phyloP scores from a whole-genome alignment of 1,140 invertebrate species.

The Odontomachus brunneus region DNA sequence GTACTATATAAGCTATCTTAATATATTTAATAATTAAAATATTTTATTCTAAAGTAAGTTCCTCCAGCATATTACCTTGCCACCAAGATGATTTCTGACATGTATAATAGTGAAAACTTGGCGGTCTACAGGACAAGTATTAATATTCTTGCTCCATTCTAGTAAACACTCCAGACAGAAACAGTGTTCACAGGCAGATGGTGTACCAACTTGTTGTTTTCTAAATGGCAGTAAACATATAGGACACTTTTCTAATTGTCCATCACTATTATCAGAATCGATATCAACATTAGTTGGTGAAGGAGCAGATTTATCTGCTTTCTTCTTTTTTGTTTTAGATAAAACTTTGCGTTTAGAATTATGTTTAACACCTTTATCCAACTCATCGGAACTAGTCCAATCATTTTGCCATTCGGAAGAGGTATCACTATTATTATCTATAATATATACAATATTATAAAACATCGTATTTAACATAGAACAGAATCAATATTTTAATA shows the following conservation, averaged over 20 bases:
- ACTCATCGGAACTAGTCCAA: slow-evolving; percentile 79
- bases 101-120: slow-evolving; percentile 92
- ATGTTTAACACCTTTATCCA: slow-evolving; percentile 53
- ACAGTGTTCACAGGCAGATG: slow-evolving; percentile 94
- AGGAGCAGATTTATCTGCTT: slow-evolving; percentile 23
- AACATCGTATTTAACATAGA: background rate
- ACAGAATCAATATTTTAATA: background rate
- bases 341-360: slow-evolving; percentile 43
- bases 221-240: slow-evolving; percentile 92
- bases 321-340: slow-evolving; percentile 58
- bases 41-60: slow-evolving; percentile 8
- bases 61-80: slow-evolving; percentile 86
- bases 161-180: slow-evolving; percentile 96
- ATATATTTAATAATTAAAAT: background rate
- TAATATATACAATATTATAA: background rate
- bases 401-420: slow-evolving; percentile 81
- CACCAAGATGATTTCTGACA: slow-evolving; percentile 89
- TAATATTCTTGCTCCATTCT: slow-evolving; percentile 97
- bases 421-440: slow-evolving; percentile 49
- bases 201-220: slow-evolving; percentile 91
- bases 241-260: slow-evolving; percentile 92
- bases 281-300: slow-evolving; percentile 54
- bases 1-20: slow-evolving; percentile 2
- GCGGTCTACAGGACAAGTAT: slow-evolving; percentile 98
- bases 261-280: slow-evolving; percentile 88